These are phyloP conservation scores for Octodon degus DNA, from an alignment of 2,113 vertebrate species.

Conservation along the genomic window DNA sequence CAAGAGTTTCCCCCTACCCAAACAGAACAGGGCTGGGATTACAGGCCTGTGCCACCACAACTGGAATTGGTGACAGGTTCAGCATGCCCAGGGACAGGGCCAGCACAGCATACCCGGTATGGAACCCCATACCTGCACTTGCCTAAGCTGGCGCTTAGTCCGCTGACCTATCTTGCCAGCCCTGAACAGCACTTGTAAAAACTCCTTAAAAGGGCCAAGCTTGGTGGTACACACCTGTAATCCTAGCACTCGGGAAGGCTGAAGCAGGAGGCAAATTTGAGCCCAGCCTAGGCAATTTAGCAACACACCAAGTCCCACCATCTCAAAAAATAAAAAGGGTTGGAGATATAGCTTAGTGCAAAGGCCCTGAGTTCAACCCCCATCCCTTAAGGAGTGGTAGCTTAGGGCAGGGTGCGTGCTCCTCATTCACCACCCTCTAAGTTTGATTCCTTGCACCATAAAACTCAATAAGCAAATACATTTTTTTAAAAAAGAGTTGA, in stretches of 20 bases:
- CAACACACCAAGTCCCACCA: neutral
- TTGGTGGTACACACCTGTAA: neutral
- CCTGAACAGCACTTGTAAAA: neutral
- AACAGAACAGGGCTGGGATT: neutral
- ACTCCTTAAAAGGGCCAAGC: neutral
- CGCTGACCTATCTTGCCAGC: too few species aligned
- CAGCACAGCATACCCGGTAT: too few species aligned
- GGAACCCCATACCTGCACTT: too few species aligned
- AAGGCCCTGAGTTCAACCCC: neutral
- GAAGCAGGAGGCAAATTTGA: neutral
- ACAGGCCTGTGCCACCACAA: too few species aligned
- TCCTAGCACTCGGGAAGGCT: neutral
- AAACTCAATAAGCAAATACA: neutral
- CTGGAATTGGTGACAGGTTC: too few species aligned
- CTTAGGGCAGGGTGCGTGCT: neutral
- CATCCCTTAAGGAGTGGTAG: neutral
- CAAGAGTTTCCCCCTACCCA: neutral
- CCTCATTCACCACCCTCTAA: neutral
- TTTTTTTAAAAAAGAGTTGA: neutral
- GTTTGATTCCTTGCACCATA: neutral
- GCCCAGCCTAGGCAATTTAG: neutral
- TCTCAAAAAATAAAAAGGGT: neutral
- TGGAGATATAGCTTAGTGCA: neutral
- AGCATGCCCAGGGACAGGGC: too few species aligned
- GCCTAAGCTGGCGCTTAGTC: too few species aligned